phyloP scores from a whole-genome alignment of 2,113 vertebrate genomes.

The Cryptotis parvus region DNA sequence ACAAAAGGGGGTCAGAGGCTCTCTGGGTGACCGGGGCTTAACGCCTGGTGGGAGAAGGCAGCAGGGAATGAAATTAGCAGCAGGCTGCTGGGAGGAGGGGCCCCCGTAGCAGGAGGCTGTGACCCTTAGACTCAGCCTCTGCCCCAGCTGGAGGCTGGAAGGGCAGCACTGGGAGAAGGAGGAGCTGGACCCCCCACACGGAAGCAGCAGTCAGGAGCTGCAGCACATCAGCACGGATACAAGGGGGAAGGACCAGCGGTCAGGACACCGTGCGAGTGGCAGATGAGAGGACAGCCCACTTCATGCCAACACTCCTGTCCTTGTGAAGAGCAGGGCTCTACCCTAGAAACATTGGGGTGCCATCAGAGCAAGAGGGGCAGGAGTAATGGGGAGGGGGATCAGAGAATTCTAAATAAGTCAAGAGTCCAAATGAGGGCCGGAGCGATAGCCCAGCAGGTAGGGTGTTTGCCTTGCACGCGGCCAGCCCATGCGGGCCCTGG shows the following conservation, averaged over 20 bases:
- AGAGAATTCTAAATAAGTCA: neutral
- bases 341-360: neutral
- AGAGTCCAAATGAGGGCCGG: neutral
- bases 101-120: neutral
- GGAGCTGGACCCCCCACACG: neutral
- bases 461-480: too few relatives aligned
- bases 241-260: neutral
- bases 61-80: neutral
- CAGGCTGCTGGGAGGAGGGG: neutral
- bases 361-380: too few relatives aligned
- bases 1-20: neutral
- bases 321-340: neutral
- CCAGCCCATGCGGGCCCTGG: too few relatives aligned
- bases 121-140: neutral
- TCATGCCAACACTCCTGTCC: neutral
- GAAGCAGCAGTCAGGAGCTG: neutral
- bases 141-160: neutral
- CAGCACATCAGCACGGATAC: neutral
- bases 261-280: neutral
- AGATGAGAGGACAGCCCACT: neutral
- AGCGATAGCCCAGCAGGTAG: too few relatives aligned
- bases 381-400: neutral
- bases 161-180: neutral
- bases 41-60: neutral
- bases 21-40: neutral